Percentiles rank a stretch among this genome's conserved stretches.
These are phyloP conservation scores for Subanguina moxae DNA, from an alignment of 1,140 invertebrate species.

Conservation along the genomic window DNA sequence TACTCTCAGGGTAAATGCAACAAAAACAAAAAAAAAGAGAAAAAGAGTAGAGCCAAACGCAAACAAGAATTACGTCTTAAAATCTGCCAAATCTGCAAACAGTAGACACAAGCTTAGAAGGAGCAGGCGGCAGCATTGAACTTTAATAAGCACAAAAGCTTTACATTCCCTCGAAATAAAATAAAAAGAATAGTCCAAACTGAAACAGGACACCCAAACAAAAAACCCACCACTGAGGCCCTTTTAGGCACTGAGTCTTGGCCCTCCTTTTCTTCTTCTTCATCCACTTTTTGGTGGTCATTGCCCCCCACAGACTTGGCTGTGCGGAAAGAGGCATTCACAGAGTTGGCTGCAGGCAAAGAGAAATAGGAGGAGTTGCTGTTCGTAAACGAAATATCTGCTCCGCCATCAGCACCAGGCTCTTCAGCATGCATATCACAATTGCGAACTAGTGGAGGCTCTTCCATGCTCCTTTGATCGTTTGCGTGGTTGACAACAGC, in stretches of 20 bases:
- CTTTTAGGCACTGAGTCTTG: neutral
- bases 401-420: neutral
- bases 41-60: too few species aligned
- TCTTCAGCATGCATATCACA: neutral
- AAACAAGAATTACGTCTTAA: too few species aligned
- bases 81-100: too few species aligned
- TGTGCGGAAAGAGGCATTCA: slow-evolving; percentile 2
- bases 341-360: neutral
- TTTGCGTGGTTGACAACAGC: neutral
- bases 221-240: too few species aligned
- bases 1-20: too few species aligned
- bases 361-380: neutral
- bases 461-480: neutral
- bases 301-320: neutral
- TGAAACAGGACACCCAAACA: too few species aligned
- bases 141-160: too few species aligned
- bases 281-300: neutral
- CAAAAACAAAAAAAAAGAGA: too few species aligned
- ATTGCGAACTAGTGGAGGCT: slow-evolving; percentile 5
- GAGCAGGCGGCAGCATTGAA: too few species aligned
- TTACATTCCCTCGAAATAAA: too few species aligned
- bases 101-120: too few species aligned
- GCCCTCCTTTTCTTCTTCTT: neutral
- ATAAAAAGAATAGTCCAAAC: too few species aligned
- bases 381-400: neutral